A percentile compares a stretch with the other conserved stretches of the same genome.
Conservation (phyloP, 2,797 vertebrate genomes). For the Phataginus tricuspis region DNA sequence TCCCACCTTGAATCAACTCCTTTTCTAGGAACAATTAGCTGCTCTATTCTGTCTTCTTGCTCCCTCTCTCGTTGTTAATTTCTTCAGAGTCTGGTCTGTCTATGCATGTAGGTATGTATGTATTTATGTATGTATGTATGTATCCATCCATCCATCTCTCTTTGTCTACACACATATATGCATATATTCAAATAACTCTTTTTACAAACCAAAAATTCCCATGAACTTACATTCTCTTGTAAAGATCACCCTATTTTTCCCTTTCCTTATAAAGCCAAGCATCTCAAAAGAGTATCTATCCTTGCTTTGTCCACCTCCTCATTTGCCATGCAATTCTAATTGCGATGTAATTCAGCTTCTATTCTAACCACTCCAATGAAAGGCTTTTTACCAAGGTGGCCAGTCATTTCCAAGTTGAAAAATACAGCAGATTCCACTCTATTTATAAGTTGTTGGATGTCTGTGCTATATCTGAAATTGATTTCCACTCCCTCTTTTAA, state of each 20-base stretch:
- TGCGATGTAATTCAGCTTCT: neutral
- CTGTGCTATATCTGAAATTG: neutral
- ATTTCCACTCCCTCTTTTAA: neutral
- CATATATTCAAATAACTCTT: neutral
- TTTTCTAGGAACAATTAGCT: neutral
- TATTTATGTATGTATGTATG: neutral
- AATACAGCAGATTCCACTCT: neutral
- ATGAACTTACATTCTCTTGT: neutral
- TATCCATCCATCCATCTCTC: no score
- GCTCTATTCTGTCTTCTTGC: neutral
- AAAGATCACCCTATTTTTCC: neutral
- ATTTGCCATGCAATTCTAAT: neutral
- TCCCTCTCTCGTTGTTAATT: neutral
- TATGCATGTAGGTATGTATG: neutral
- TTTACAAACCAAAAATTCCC: neutral
- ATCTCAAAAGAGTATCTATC: neutral
- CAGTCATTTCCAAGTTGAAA: neutral
- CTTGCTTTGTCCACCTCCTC: neutral
- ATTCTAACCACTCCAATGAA: neutral
- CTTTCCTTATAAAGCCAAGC: neutral
- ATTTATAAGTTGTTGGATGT: neutral
- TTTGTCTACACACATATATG: neutral
- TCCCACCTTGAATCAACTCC: neutral
- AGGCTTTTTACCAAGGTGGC: neutral
- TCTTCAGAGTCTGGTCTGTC: neutral